A percentile compares a stretch with the other conserved stretches of the same genome.
These are phyloP conservation scores for Meriones psammophilus DNA, from an alignment of 2,797 vertebrate genomes.

Conservation along the genomic window DNA sequence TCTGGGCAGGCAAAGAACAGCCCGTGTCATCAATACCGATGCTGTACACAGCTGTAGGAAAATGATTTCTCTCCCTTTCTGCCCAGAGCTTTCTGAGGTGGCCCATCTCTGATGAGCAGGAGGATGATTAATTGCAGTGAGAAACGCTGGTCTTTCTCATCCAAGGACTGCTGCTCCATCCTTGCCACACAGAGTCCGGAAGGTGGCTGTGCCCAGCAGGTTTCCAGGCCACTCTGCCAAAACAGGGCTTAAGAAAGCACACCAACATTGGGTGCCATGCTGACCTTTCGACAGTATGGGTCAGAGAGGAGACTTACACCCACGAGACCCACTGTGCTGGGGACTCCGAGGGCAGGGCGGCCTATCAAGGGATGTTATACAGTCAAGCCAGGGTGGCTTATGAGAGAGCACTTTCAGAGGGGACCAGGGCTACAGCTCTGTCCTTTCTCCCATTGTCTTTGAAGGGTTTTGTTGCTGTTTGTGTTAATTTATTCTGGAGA, in stretches of 20 bases:
- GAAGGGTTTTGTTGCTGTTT: background rate
- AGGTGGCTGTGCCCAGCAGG: background rate
- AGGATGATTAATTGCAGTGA: background rate
- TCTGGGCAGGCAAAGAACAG: background rate
- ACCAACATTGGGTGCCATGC: background rate
- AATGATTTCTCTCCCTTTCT: background rate
- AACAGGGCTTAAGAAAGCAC: background rate
- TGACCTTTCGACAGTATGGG: background rate
- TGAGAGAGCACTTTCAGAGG: background rate
- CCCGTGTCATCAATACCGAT: background rate
- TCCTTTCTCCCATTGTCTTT: background rate
- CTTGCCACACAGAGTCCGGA: background rate
- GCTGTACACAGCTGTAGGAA: background rate
- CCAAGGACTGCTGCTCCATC: background rate
- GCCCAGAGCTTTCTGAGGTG: background rate
- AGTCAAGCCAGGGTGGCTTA: background rate
- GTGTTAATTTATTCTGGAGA: background rate
- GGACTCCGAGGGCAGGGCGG: background rate
- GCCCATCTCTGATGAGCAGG: constrained; percentile 19
- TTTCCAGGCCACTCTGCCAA: background rate
- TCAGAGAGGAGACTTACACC: background rate
- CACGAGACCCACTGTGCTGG: background rate
- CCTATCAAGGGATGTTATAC: background rate
- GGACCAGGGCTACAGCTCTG: background rate
- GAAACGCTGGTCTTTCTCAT: background rate